Conservation (phyloP, 2,113 vertebrate species). For the Morone chrysops region DNA sequence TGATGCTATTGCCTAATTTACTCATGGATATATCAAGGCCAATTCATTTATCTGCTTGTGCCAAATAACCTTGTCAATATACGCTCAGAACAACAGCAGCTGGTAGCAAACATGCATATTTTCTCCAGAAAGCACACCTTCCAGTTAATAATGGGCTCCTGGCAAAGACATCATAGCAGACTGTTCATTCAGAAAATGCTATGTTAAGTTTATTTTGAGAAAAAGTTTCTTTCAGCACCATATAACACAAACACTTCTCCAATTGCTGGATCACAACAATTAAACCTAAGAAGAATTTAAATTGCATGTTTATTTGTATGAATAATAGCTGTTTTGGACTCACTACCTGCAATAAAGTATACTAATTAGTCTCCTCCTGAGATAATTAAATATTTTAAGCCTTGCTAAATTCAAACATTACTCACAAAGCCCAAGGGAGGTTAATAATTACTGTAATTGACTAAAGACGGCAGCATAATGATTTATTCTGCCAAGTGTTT, state of each 20-base stretch:
- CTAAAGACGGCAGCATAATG: constrained; percentile 59
- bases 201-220: neutral
- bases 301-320: constrained; percentile 65
- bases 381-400: constrained; percentile 76
- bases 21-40: neutral
- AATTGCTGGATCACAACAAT: constrained; percentile 19
- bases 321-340: constrained; percentile 65
- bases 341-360: constrained; percentile 63
- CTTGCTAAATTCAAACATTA: constrained; percentile 68
- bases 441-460: constrained; percentile 77
- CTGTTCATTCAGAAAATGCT: neutral
- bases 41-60: neutral
- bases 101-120: neutral
- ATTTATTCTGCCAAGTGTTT: constrained; percentile 66
- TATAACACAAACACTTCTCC: neutral
- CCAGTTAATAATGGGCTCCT: neutral
- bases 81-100: neutral
- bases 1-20: neutral
- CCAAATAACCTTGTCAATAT: neutral
- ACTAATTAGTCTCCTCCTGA: constrained; percentile 74
- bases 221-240: neutral
- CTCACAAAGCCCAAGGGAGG: constrained; percentile 64
- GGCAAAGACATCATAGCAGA: neutral
- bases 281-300: constrained; percentile 43
- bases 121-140: neutral